Evolutionary conservation across 2,888 invertebrate species (phyloP).

Genomic region (Oxytorus armatus): DNA sequence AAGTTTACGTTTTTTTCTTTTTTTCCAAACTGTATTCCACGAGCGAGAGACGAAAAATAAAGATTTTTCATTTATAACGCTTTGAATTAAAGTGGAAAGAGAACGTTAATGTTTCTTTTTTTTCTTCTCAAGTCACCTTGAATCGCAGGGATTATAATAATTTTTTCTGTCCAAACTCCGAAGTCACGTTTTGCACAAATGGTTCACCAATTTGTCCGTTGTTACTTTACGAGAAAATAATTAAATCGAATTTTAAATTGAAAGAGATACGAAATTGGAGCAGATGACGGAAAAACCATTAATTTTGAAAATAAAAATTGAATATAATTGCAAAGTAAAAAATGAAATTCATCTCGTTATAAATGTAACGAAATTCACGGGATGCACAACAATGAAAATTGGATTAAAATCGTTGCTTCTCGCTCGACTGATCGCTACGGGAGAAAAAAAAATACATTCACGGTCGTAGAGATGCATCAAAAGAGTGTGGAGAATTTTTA

Average conservation of each 20-base stretch:
- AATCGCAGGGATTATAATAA: neutral
- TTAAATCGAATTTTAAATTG: no score
- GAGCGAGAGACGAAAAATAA: neutral
- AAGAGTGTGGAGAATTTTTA: conserved; percentile 74
- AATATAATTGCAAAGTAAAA: neutral
- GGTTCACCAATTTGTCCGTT: no score
- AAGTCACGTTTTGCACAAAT: no score
- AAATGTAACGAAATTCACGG: conserved; percentile 7
- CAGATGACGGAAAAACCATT: neutral
- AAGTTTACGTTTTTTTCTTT: no score
- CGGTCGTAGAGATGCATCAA: conserved; percentile 53
- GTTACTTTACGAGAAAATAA: no score
- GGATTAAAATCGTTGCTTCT: conserved; percentile 75
- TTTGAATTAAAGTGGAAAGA: neutral
- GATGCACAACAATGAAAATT: conserved; percentile 75
- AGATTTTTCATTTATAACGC: neutral
- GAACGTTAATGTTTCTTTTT: neutral
- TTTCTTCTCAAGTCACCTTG: neutral
- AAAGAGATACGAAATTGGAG: no score
- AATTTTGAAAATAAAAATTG: no score
- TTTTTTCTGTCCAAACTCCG: neutral
- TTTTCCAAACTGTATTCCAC: no score
- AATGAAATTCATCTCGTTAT: conserved; percentile 43
- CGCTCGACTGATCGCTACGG: conserved; percentile 49
- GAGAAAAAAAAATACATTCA: conserved; percentile 36